A percentile compares a stretch with the other conserved stretches of the same genome.
Conservation (phyloP, 2,888 invertebrate genomes). For the Lasius platythorax region DNA sequence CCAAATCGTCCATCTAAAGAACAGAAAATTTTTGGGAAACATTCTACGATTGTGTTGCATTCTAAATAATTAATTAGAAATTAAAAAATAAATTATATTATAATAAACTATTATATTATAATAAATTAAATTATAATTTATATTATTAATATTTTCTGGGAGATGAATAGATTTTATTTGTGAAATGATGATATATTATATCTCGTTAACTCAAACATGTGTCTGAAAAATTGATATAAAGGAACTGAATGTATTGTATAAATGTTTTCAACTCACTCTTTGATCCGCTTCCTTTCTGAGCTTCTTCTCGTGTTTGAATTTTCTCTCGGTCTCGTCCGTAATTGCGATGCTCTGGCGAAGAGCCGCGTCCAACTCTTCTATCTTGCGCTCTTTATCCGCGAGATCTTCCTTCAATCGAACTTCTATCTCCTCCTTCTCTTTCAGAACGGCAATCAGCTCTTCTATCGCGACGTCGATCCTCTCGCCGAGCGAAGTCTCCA, state of each 20-base stretch:
- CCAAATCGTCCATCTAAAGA: slow-evolving; percentile 89
- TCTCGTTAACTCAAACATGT: background rate
- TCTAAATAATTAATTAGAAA: background rate
- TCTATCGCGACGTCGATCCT: slow-evolving; percentile 81
- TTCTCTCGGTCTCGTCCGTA: slow-evolving; percentile 89
- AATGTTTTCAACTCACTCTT: slow-evolving; percentile 87
- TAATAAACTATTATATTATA: no score
- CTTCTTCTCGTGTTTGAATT: slow-evolving; percentile 87
- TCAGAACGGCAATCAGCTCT: slow-evolving; percentile 78
- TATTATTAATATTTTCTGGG: background rate
- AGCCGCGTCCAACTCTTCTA: slow-evolving; percentile 93
- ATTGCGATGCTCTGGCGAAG: slow-evolving; percentile 92
- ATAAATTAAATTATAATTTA: background rate
- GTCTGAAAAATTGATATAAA: background rate
- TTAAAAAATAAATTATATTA: background rate
- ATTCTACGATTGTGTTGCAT: background rate
- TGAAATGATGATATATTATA: background rate
- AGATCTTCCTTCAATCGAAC: slow-evolving; percentile 86
- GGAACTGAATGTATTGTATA: background rate
- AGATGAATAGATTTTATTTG: background rate
- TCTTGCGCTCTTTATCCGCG: slow-evolving; percentile 86
- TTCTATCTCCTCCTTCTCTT: slow-evolving; percentile 86
- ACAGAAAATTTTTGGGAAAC: background rate
- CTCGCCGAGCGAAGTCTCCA: slow-evolving; percentile 80
- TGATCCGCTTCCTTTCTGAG: slow-evolving; percentile 89